A percentile compares a stretch with the other conserved stretches of the same genome.
Evolutionary conservation across 2,888 invertebrate genomes (phyloP).

Genomic region (Halictus ligatus): DNA sequence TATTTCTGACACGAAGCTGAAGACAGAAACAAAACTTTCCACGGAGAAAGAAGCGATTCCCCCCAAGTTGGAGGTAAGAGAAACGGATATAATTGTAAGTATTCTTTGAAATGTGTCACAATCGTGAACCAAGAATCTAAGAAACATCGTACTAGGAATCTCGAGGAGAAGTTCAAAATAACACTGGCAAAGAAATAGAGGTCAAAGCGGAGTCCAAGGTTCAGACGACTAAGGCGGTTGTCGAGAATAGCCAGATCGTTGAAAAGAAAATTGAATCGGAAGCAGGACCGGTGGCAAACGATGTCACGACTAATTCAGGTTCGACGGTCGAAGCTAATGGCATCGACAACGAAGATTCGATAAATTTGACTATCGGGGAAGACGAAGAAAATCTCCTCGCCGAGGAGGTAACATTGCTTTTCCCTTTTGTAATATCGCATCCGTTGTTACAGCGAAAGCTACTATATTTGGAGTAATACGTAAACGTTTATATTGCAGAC

Average conservation of each 20-base stretch:
- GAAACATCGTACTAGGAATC: constrained; percentile 35
- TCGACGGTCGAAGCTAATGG: constrained; percentile 85
- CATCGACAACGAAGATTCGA: constrained; percentile 91
- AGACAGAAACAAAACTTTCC: constrained; percentile 64
- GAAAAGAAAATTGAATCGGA: constrained; percentile 84
- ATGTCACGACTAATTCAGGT: constrained; percentile 34
- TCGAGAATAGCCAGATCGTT: constrained; percentile 83
- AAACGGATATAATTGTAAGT: neutral
- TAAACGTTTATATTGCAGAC: constrained; percentile 75
- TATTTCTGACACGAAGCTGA: constrained; percentile 66
- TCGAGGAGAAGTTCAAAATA: constrained; percentile 47
- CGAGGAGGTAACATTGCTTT: constrained; percentile 88
- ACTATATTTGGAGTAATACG: neutral
- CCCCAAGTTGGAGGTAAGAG: constrained; percentile 62
- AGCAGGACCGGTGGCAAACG: constrained; percentile 21
- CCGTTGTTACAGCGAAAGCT: neutral
- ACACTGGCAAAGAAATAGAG: constrained; percentile 59
- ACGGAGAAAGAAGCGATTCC: constrained; percentile 52
- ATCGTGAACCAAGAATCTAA: neutral
- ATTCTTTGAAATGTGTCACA: neutral
- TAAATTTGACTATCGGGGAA: constrained; percentile 92
- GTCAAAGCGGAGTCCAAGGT: constrained; percentile 60
- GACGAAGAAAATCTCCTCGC: constrained; percentile 91
- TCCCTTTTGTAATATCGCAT: neutral
- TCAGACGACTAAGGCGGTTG: constrained; percentile 79